Conservation (phyloP, 2,797 vertebrate genomes). For the Remorina albescens region DNA sequence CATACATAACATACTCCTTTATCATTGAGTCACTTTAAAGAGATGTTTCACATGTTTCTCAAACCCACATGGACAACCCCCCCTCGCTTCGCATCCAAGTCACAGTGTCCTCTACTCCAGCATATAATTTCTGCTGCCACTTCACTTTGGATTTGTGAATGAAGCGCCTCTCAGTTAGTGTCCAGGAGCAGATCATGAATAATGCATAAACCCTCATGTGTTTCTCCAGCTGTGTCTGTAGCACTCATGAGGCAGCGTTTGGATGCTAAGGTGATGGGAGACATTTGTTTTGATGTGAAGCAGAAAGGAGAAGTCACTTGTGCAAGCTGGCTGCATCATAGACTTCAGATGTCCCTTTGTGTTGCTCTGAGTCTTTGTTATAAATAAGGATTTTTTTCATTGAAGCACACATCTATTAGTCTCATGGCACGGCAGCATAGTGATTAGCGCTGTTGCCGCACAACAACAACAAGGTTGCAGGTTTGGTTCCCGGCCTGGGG, state of each 20-base stretch:
- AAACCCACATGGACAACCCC: conserved; percentile 10
- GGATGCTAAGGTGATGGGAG: conserved; percentile 38
- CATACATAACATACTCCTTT: conserved; percentile 26
- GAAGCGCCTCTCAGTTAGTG: conserved; percentile 55
- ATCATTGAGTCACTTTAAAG: conserved; percentile 30
- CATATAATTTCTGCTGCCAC: conserved; percentile 55
- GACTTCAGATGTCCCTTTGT: conserved; percentile 12
- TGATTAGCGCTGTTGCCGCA: too few species aligned
- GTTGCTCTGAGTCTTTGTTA: conserved; percentile 17
- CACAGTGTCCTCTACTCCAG: conserved; percentile 28
- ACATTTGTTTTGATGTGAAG: conserved; percentile 48
- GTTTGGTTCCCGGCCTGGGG: too few species aligned
- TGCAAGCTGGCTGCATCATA: conserved; percentile 14
- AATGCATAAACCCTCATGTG: conserved; percentile 62
- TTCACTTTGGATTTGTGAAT: conserved; percentile 78
- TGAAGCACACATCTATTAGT: conserved; percentile 18
- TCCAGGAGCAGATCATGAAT: conserved; percentile 72
- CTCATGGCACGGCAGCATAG: too few species aligned
- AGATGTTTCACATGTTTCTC: conserved; percentile 39
- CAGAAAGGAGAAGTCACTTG: conserved; percentile 34
- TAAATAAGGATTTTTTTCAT: conserved; percentile 20
- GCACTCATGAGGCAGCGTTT: conserved; percentile 21
- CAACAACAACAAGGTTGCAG: too few species aligned
- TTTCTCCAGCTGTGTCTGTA: conserved; percentile 36
- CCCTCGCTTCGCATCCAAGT: conserved; percentile 30